Evolutionary conservation across 2,113 vertebrate genomes (phyloP).

Genomic region (Vombatus ursinus): DNA sequence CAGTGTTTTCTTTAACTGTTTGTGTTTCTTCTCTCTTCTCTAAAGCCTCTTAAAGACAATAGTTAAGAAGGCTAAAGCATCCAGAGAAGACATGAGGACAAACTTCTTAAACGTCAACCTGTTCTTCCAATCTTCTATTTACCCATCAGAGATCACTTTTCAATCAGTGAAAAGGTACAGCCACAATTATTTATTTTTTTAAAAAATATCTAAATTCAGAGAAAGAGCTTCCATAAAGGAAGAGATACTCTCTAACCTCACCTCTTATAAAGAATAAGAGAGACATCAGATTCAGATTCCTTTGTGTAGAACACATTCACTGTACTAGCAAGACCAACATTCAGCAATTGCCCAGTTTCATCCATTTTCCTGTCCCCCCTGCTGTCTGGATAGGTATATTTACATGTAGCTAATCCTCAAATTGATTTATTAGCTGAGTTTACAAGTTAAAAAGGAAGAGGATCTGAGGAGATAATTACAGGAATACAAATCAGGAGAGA

Average conservation of each 20-base stretch:
- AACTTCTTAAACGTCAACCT: constrained; percentile 26
- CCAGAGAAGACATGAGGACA: not conserved
- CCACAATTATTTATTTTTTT: constrained; percentile 10
- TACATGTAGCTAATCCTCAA: constrained; percentile 71
- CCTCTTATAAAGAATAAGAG: constrained; percentile 4
- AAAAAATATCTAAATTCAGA: constrained; percentile 3
- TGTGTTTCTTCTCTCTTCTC: constrained; percentile 23
- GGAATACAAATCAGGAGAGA: constrained; percentile 78
- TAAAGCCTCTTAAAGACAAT: constrained; percentile 21
- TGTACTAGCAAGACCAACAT: constrained; percentile 46
- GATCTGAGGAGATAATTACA: constrained; percentile 65
- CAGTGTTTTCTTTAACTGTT: not conserved
- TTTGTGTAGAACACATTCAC: constrained; percentile 6
- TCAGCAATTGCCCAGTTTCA: constrained; percentile 44
- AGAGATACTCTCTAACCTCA: not conserved
- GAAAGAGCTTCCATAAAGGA: constrained; percentile 15
- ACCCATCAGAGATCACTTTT: not conserved
- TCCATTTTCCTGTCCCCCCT: constrained; percentile 57
- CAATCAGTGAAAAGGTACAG: not conserved
- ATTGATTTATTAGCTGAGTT: constrained; percentile 76
- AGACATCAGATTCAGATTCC: not conserved
- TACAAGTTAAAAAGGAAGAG: constrained; percentile 73
- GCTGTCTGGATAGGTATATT: constrained; percentile 67
- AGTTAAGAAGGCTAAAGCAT: not conserved
- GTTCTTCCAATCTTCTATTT: constrained; percentile 25